phyloP scores from a whole-genome alignment of 2,113 vertebrate species.

The Megalops atlanticus region DNA sequence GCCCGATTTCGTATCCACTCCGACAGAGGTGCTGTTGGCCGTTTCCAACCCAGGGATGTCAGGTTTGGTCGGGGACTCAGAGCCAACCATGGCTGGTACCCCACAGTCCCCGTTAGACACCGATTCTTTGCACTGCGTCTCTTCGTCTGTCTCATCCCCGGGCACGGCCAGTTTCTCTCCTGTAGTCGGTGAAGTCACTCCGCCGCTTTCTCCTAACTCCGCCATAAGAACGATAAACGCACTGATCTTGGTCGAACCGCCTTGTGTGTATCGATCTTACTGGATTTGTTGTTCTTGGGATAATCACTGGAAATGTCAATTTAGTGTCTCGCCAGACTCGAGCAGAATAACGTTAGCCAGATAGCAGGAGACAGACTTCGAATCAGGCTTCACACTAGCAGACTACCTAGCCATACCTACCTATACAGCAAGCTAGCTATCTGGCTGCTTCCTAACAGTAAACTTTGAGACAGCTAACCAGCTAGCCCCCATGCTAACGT shows the following conservation, averaged over 20 bases:
- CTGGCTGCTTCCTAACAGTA: no score
- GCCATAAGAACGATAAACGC: conserved; percentile 61
- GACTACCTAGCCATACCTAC: no score
- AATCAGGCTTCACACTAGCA: no score
- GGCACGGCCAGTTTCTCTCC: conserved; percentile 52
- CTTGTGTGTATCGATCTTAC: neutral
- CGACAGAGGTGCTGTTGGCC: conserved; percentile 55
- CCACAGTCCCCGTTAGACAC: conserved; percentile 84
- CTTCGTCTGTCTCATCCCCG: conserved; percentile 65
- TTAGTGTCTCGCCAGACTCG: conserved; percentile 5
- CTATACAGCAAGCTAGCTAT: no score
- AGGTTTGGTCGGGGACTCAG: conserved; percentile 55
- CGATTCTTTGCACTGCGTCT: conserved; percentile 68
- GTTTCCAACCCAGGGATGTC: conserved; percentile 71
- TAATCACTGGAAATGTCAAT: neutral
- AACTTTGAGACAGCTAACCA: no score
- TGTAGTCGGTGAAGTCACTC: conserved; percentile 49
- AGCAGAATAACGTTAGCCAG: neutral
- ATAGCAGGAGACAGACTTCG: no score
- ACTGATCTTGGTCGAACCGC: neutral
- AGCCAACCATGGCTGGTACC: conserved; percentile 69
- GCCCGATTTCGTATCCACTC: conserved; percentile 76
- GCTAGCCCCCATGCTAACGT: no score
- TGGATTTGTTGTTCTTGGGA: neutral
- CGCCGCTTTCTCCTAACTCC: conserved; percentile 67